Evolutionary conservation across 2,888 invertebrate genomes (phyloP), one percentile per base, ranked within the genome.

Genomic region (Desoria tigrina): DNA sequence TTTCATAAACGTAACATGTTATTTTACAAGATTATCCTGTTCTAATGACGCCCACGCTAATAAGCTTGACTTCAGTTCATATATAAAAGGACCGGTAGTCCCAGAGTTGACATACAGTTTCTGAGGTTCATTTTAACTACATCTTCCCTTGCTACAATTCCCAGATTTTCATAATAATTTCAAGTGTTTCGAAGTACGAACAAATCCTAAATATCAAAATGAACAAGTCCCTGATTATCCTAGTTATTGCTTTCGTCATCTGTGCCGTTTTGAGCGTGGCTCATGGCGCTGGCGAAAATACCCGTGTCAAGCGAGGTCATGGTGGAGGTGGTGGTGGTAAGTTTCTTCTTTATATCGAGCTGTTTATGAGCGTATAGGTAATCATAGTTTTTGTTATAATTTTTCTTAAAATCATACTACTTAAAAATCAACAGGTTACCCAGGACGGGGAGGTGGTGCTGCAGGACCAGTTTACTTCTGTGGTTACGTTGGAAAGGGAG

Each of bases 401-500:
- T 21, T 45, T 45, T 16, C 9, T 9, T 6, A 6, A 45, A 45
- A 6, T 11, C 6, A 9, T 45, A 9, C n/a, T 11, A 45, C 6
- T n/a, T 21, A 45, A 6, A 45, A 6, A 6, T 9, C 16, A 16
- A 26, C 24, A 23, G 7, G 21, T 24, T 9, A 21, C 21, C 53
- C 53, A 53, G 53, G 53, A 53, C 24, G 24, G 24, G 53, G 53
- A 24, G 53, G 53, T 7, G 53, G 53, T 26, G 53, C 53, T 53
- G 53, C 53, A n/a, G 53, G 53, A 53, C 53, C 53, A n/a, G 53
- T 53, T 26, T 53, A 53, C 53, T 53, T 53, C n/a, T 53, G 53
- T 27, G 53, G 53, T 7, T 53, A 21, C 7, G 53, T 53, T 7
- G 53, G 53, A 18, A 53, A 53, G 21, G 21, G 14, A 21, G 53